Base-by-base conservation (phyloP, 2,113 vertebrate species). In the Gambusia affinis region DNA sequence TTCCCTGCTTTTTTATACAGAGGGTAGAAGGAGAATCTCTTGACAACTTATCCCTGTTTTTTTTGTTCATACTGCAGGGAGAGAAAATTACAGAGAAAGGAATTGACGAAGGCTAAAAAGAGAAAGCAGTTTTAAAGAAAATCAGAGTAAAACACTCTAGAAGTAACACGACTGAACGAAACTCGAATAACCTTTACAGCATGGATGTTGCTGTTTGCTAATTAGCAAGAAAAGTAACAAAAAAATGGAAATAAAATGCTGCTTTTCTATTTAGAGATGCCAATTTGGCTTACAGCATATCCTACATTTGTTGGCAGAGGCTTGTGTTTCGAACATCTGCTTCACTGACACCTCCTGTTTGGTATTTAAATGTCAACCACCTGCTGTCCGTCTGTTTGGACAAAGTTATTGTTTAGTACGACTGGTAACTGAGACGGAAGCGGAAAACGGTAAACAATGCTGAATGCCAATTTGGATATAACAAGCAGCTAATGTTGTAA, bases 11-110 rank as follows among this genome's bases (percentile, higher is more conserved):
- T 89, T 83, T 84, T 63, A 78, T 42, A 71, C 37, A 66, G 33
- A 44, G 68, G 66, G 29, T 35, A 70, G 44, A 64, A 60, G 64
- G 66, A 80, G 74, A 22, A 70, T 80, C 73, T 83, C 70, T 81
- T 79, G 79, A 86, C 78, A 86, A 74, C 54, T 67, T 72, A 66
- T 68, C 64, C 84, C 83, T 88, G 73, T 76, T 84, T 86, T 73
- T 73, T 51, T 10, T 2, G 33, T 86, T 85, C 73, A 62, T 81
- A 64, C 80, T 57, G 51, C 64, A 73, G 64, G 67, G 44, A 37
- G 54, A 79, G 57, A 72, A 67, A 28, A 28, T 67, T 44, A 63
- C 68, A 78, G 28, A 73, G 29, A 15, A 39, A 78, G 51, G 15
- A 22, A 79, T 22, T 66, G 76, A 86, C 63, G 35, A 72, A 87